These are phyloP conservation scores for Bungarus multicinctus DNA, from an alignment of 2,113 vertebrate species.

Conservation along the genomic window DNA sequence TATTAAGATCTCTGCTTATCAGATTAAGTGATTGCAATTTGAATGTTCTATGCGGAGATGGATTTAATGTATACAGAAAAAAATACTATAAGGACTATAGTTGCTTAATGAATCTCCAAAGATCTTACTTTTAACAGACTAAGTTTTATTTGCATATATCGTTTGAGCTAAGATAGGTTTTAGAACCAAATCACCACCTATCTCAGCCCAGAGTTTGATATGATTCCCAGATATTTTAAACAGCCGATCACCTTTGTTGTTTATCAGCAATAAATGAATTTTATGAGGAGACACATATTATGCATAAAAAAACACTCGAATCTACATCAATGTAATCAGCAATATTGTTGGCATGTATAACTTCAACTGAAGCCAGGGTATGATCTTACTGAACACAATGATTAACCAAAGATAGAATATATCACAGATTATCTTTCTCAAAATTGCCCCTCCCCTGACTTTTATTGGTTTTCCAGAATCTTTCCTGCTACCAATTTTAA, in stretches of 20 bases:
- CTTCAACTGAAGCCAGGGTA: neutral
- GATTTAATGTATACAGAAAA: neutral
- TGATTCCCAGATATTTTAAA: neutral
- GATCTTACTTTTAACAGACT: neutral
- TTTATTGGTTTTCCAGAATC: neutral
- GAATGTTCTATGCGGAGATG: neutral
- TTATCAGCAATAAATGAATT: neutral
- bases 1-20: neutral
- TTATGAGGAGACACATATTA: neutral
- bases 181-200: neutral
- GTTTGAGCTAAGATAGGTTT: neutral
- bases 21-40: neutral
- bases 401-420: neutral
- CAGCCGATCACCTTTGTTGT: neutral
- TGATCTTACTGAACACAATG: neutral
- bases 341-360: neutral
- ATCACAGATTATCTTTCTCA: neutral
- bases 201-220: neutral
- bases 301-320: neutral
- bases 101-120: neutral
- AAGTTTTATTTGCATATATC: neutral
- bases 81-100: neutral
- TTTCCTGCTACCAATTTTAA: neutral
- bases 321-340: neutral
- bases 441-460: neutral